Percentiles rank a stretch among this genome's conserved stretches.
phyloP scores from a whole-genome alignment of 2,888 invertebrate genomes.

The Eupithecia dodoneata region DNA sequence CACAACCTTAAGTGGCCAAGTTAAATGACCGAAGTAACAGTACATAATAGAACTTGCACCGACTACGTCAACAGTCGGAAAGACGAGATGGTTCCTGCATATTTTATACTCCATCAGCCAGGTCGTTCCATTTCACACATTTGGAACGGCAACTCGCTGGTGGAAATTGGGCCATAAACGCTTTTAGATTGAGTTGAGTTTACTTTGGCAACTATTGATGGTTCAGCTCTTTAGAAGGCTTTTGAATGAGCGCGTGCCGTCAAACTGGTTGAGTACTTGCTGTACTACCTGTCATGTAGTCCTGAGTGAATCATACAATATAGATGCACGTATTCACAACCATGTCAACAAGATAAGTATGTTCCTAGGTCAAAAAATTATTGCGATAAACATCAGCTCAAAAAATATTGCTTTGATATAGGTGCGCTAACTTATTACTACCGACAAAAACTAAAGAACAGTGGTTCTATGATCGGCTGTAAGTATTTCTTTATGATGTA shows the following conservation, averaged over 20 bases:
- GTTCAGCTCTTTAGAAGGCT: background rate
- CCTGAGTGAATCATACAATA: background rate
- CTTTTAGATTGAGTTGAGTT: background rate
- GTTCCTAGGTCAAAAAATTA: background rate
- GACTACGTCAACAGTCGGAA: background rate
- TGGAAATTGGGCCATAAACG: background rate
- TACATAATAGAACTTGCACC: background rate
- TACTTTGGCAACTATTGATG: background rate
- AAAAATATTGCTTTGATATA: no score
- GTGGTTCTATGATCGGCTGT: no score
- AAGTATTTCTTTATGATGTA: no score
- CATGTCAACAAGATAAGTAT: background rate
- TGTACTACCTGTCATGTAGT: background rate
- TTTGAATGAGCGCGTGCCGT: conserved; percentile 1
- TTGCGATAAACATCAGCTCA: background rate
- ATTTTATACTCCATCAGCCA: background rate
- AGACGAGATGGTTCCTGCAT: conserved; percentile 2
- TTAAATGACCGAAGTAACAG: background rate
- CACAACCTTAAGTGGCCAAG: background rate
- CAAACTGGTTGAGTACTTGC: background rate
- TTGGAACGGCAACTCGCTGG: background rate
- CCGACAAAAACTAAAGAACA: no score
- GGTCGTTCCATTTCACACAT: background rate
- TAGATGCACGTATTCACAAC: background rate
- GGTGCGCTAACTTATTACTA: no score